A percentile compares a stretch with the other conserved stretches of the same genome.
phyloP scores from a whole-genome alignment of 1,140 invertebrate genomes.

The Neuroterus valhalla region DNA sequence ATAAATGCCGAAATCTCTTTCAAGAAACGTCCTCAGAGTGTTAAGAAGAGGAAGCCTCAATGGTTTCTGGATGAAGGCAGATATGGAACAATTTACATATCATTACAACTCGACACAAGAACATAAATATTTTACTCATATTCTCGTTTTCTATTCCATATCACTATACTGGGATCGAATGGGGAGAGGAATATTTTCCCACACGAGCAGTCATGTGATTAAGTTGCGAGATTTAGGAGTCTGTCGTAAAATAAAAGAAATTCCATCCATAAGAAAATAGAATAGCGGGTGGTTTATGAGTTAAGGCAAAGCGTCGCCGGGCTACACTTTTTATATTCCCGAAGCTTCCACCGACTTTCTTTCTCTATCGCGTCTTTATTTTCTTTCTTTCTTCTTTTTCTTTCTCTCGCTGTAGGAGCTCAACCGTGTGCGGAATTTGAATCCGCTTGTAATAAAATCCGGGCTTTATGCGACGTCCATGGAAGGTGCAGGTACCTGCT shows the following conservation, averaged over 20 bases:
- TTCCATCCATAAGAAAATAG: slow-evolving; percentile 61
- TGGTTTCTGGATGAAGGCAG: slow-evolving; percentile 17
- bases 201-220: slow-evolving; percentile 10
- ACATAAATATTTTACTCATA: background rate
- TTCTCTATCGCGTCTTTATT: slow-evolving; percentile 35
- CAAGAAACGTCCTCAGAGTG: background rate
- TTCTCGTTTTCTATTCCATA: background rate
- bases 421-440: slow-evolving; percentile 70
- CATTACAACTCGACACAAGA: background rate
- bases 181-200: background rate
- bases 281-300: slow-evolving; percentile 61
- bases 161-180: background rate
- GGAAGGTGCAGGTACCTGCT: slow-evolving; percentile 41
- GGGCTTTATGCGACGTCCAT: slow-evolving; percentile 71
- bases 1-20: background rate
- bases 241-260: slow-evolving; percentile 54
- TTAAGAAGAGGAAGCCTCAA: slow-evolving; percentile 15
- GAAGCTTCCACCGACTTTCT: slow-evolving; percentile 34
- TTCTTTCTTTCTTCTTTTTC: slow-evolving; percentile 32
- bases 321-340: slow-evolving; percentile 43
- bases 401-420: slow-evolving; percentile 31
- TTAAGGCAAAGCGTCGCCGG: slow-evolving; percentile 41
- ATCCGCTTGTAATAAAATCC: slow-evolving; percentile 74
- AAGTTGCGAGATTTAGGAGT: slow-evolving; percentile 52
- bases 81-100: slow-evolving; percentile 24